Conservation (phyloP, 2,797 vertebrate genomes). For the Chanos chanos region DNA sequence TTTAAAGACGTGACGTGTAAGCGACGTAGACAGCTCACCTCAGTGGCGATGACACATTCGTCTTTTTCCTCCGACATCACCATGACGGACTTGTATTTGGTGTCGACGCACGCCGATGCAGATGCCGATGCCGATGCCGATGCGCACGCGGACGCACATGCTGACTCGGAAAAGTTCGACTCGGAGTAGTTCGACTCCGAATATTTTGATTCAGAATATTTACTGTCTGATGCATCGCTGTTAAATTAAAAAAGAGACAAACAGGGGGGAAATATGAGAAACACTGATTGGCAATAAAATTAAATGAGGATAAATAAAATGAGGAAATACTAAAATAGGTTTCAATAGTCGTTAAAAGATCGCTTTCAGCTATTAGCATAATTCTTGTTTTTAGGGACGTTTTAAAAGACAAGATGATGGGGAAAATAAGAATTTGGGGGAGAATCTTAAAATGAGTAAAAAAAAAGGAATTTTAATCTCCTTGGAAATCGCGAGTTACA, state of each 20-base stretch:
- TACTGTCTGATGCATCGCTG: slow-evolving; percentile 84
- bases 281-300: too few species aligned
- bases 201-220: slow-evolving; percentile 72
- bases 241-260: slow-evolving; percentile 35
- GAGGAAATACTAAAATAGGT: too few species aligned
- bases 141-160: slow-evolving; percentile 75
- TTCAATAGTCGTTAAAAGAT: too few species aligned
- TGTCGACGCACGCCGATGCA: slow-evolving; percentile 84
- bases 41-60: slow-evolving; percentile 98
- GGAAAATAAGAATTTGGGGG: too few species aligned
- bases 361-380: too few species aligned
- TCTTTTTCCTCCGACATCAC: slow-evolving; percentile 97
- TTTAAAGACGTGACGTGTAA: too few species aligned
- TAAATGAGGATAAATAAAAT: too few species aligned
- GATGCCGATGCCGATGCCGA: slow-evolving; percentile 59
- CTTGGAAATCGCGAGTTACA: too few species aligned
- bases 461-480: too few species aligned
- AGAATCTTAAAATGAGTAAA: too few species aligned
- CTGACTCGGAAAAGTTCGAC: slow-evolving; percentile 46
- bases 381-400: not conserved
- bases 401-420: not conserved
- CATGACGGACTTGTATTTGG: slow-evolving; percentile 98
- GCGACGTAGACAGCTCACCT: too few species aligned
- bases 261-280: slow-evolving; percentile 27
- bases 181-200: slow-evolving; percentile 78